A percentile compares a stretch with the other conserved stretches of the same genome.
Evolutionary conservation across 2,797 vertebrate genomes (phyloP).

Genomic region (Euthynnus affinis): DNA sequence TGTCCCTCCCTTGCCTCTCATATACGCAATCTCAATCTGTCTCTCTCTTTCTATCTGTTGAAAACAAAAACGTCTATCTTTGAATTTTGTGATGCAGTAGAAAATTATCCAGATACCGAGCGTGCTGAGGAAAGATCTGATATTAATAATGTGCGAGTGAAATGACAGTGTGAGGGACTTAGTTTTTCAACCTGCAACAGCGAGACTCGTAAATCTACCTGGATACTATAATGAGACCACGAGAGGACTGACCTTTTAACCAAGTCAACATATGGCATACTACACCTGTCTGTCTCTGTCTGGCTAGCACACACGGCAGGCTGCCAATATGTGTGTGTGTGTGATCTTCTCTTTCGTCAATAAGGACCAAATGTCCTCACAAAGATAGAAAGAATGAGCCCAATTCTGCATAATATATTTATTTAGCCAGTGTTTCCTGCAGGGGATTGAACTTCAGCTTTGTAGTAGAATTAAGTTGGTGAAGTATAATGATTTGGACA

Average conservation of each 20-base stretch:
- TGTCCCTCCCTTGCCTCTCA: conserved; percentile 14
- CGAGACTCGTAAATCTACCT: conserved; percentile 47
- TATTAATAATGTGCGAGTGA: conserved; percentile 24
- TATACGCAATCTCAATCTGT: conserved; percentile 3
- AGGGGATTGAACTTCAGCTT: neutral
- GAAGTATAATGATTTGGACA: neutral
- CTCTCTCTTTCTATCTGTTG: neutral
- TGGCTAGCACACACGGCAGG: conserved; percentile 16
- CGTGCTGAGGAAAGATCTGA: neutral
- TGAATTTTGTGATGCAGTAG: neutral
- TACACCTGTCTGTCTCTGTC: conserved; percentile 53
- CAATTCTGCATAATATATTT: neutral
- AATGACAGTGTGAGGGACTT: conserved; percentile 23
- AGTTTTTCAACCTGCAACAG: conserved; percentile 44
- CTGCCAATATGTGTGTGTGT: conserved; percentile 1
- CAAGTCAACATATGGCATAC: conserved; percentile 70
- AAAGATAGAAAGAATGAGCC: neutral
- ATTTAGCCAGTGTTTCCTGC: neutral
- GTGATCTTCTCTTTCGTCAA: neutral
- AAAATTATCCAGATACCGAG: neutral
- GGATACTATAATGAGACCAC: conserved; percentile 71
- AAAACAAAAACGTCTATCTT: neutral
- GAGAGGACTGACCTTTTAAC: conserved; percentile 68
- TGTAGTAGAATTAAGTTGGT: neutral
- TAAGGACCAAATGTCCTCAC: conserved; percentile 3